A percentile compares a stretch with the other conserved stretches of the same genome.
Conservation (phyloP, 2,797 vertebrate genomes). For the Enteromius argenteus region DNA sequence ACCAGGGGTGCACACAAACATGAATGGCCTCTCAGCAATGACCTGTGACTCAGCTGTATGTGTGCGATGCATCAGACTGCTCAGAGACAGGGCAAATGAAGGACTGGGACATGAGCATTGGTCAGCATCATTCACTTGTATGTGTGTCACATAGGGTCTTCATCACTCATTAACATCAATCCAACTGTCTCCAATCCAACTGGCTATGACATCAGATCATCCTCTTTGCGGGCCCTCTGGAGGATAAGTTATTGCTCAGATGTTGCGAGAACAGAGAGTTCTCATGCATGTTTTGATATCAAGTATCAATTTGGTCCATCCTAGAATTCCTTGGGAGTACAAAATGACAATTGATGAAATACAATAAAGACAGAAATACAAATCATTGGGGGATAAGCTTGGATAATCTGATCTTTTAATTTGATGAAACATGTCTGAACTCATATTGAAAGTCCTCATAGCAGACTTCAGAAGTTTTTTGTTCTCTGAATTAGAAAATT, state of each 20-base stretch:
- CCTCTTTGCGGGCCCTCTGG: not conserved
- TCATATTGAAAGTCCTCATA: not conserved
- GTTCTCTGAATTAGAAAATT: not conserved
- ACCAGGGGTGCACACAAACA: not conserved
- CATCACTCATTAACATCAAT: constrained; percentile 41
- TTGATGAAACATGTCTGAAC: not conserved
- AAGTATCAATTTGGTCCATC: not conserved
- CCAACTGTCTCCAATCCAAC: not conserved
- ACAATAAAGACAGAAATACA: not conserved
- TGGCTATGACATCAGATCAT: constrained; percentile 4
- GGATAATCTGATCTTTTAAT: not conserved
- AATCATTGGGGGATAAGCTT: not conserved
- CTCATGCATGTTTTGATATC: not conserved
- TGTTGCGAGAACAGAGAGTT: not conserved
- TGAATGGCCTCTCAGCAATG: constrained; percentile 5
- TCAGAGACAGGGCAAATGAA: constrained; percentile 40
- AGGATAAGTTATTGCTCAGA: constrained; percentile 3
- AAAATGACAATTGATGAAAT: not conserved
- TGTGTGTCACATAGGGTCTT: constrained; percentile 18
- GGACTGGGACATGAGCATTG: constrained; percentile 22
- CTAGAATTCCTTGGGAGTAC: not conserved
- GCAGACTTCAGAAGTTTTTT: not conserved
- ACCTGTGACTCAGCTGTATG: constrained; percentile 10
- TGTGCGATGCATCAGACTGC: constrained; percentile 17
- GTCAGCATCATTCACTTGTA: constrained; percentile 21